Conservation (phyloP, 2,888 invertebrate genomes). For the Heliothis peltigera region DNA sequence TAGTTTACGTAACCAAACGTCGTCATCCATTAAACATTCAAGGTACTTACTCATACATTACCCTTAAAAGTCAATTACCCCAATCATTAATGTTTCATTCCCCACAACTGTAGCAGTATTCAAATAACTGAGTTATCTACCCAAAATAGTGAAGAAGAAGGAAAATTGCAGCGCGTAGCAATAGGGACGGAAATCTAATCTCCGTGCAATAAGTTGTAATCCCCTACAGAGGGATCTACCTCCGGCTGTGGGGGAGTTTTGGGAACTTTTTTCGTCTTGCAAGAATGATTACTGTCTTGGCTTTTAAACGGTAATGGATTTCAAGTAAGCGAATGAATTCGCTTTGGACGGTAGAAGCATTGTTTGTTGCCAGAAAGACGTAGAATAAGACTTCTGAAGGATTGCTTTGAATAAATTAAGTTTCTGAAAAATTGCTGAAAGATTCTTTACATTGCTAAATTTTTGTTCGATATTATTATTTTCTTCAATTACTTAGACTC, state of each 20-base stretch:
- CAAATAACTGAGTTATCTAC: constrained; percentile 57
- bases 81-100: constrained; percentile 43
- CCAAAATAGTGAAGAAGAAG: constrained; percentile 50
- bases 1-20: background rate
- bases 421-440: too few species aligned
- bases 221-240: constrained; percentile 37
- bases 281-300: constrained; percentile 22
- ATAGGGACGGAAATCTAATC: constrained; percentile 63
- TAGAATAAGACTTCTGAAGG: background rate
- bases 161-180: constrained; percentile 50
- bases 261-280: constrained; percentile 14
- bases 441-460: too few species aligned
- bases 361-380: background rate
- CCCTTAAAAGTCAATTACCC: constrained; percentile 28
- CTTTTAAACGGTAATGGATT: constrained; percentile 1
- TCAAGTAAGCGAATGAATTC: background rate
- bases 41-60: constrained; percentile 9
- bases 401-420: too few species aligned
- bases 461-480: too few species aligned
- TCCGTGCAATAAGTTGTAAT: constrained; percentile 64
- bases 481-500: too few species aligned
- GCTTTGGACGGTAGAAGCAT: background rate
- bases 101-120: constrained; percentile 37
- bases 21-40: constrained; percentile 8
- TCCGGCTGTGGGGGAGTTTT: constrained; percentile 23